phyloP scores from a whole-genome alignment of 2,888 invertebrate species.

The Drosophila seclusa region DNA sequence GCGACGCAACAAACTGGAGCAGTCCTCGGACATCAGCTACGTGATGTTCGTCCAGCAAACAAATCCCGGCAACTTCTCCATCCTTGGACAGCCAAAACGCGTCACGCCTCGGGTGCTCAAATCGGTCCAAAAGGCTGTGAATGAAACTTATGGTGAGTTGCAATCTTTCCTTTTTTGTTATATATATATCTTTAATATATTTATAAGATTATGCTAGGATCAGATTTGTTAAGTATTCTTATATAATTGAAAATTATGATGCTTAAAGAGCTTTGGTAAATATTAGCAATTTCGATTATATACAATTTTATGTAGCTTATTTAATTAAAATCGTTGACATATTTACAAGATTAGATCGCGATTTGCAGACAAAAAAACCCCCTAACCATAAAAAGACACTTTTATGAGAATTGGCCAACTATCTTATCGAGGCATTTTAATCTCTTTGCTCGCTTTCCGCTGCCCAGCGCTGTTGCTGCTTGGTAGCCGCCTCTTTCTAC shows the following conservation, averaged over 20 bases:
- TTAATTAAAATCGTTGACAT: background rate
- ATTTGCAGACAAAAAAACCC: background rate
- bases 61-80: conserved; percentile 84
- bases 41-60: conserved; percentile 85
- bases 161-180: background rate
- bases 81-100: conserved; percentile 84
- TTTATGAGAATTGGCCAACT: conserved; percentile 1
- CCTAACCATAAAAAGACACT: background rate
- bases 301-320: background rate
- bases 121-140: conserved; percentile 84
- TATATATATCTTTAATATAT: background rate
- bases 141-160: conserved; percentile 85
- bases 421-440: conserved; percentile 40
- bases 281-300: background rate
- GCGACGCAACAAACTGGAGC: conserved; percentile 83
- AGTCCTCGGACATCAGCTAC: conserved; percentile 81
- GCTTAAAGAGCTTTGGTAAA: background rate
- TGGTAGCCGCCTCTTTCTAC: conserved; percentile 21
- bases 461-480: conserved; percentile 36
- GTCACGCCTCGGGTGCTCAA: conserved; percentile 82
- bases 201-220: background rate
- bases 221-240: background rate
- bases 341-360: background rate
- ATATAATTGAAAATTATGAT: background rate
- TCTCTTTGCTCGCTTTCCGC: conserved; percentile 40